A percentile compares a stretch with the other conserved stretches of the same genome.
phyloP scores from a whole-genome alignment of 2,797 vertebrate species.

The Chelonia mydas region DNA sequence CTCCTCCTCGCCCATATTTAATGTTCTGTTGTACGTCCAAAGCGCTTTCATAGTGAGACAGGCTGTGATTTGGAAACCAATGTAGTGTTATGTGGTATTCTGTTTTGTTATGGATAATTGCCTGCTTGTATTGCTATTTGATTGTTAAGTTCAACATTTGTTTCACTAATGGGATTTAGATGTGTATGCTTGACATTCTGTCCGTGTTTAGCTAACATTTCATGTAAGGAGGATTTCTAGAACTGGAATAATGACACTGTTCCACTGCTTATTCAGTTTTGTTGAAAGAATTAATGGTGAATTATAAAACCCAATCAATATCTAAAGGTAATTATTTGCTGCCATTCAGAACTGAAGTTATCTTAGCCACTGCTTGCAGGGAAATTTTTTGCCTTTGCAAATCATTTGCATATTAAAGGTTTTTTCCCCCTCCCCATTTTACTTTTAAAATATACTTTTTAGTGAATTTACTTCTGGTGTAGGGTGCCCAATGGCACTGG shows the following conservation, averaged over 20 bases:
- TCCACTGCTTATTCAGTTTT: background rate
- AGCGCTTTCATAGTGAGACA: background rate
- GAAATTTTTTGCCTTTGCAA: background rate
- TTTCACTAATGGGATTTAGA: slow-evolving; percentile 21
- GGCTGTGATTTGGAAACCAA: background rate
- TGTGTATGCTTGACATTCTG: background rate
- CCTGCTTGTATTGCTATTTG: background rate
- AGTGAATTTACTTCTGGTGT: background rate
- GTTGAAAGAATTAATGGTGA: background rate
- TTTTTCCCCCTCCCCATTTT: background rate
- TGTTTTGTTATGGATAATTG: background rate
- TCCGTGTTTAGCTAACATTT: background rate
- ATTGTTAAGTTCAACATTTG: background rate
- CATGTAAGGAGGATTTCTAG: background rate
- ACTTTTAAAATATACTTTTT: background rate
- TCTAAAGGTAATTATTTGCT: background rate
- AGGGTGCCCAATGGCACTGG: background rate
- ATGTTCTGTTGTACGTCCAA: background rate
- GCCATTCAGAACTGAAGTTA: background rate
- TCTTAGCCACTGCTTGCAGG: background rate
- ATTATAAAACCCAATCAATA: background rate
- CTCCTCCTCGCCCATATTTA: slow-evolving; percentile 56
- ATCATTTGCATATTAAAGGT: background rate
- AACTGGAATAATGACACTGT: rapidly evolving
- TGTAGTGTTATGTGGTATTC: rapidly evolving